Percentiles rank a stretch among this genome's conserved stretches.
Conservation (phyloP, 1,140 invertebrate species). For the Apis mellifera region DNA sequence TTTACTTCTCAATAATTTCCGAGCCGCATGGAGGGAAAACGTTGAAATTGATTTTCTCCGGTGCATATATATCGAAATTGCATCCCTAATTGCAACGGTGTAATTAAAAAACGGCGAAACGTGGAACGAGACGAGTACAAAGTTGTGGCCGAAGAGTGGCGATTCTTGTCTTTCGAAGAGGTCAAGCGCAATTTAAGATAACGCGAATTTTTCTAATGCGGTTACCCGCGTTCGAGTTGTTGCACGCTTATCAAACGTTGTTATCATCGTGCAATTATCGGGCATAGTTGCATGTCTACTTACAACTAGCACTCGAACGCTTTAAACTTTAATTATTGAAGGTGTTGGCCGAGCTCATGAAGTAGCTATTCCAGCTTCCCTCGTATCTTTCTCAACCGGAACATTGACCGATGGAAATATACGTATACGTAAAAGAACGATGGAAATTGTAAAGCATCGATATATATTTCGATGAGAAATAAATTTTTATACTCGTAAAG, state of each 20-base stretch:
- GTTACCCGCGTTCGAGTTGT: not conserved
- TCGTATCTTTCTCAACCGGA: not conserved
- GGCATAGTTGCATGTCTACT: constrained; percentile 20
- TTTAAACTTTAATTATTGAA: constrained; percentile 22
- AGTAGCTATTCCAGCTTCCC: not conserved
- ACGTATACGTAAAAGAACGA: not conserved
- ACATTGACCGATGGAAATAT: not conserved
- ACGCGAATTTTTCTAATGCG: constrained; percentile 9
- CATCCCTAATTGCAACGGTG: not conserved
- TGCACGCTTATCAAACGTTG: constrained; percentile 23
- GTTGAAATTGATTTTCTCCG: not conserved
- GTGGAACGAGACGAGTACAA: no score
- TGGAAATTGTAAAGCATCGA: not conserved
- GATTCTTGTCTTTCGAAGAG: constrained; percentile 10
- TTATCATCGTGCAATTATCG: constrained; percentile 36
- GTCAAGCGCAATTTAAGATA: constrained; percentile 30
- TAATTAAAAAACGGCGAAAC: not conserved
- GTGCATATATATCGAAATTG: no score
- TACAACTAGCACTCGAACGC: constrained; percentile 1
- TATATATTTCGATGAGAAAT: no score
- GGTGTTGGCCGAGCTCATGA: constrained; percentile 4
- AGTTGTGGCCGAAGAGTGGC: not conserved
- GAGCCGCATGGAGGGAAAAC: no score
- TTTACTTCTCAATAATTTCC: no score
- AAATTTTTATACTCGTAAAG: no score